These are phyloP conservation scores for Drosophila aldrichi DNA, from an alignment of 2,888 invertebrate genomes.

Conservation along the genomic window DNA sequence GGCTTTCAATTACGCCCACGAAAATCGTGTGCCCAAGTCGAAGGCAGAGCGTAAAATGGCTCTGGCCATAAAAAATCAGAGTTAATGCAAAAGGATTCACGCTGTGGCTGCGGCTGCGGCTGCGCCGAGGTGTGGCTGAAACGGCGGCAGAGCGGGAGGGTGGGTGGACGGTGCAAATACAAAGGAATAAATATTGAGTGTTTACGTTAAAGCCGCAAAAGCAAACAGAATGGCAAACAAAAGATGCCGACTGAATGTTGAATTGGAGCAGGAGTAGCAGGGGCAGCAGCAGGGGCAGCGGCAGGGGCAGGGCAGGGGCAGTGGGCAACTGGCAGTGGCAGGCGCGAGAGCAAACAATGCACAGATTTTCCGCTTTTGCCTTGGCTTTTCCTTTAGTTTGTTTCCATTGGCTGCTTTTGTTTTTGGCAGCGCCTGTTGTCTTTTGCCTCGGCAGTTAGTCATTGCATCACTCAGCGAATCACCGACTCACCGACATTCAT, in stretches of 20 bases:
- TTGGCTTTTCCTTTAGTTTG: constrained; percentile 14
- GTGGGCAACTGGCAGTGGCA: constrained; percentile 20
- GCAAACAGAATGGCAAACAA: constrained; percentile 66
- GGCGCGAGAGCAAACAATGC: constrained; percentile 61
- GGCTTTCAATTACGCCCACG: constrained; percentile 78
- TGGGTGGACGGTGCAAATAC: constrained; percentile 32
- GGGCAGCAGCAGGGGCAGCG: neutral
- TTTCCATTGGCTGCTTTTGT: constrained; percentile 50
- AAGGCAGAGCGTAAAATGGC: constrained; percentile 49
- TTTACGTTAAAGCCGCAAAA: constrained; percentile 67
- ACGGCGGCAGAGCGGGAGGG: neutral
- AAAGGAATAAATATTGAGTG: constrained; percentile 78
- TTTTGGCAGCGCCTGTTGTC: constrained; percentile 49
- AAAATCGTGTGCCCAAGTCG: constrained; percentile 29
- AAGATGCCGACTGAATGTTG: constrained; percentile 25
- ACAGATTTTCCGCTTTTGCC: constrained; percentile 42
- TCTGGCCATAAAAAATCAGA: constrained; percentile 68
- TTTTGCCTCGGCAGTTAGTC: constrained; percentile 49
- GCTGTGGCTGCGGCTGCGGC: constrained; percentile 21
- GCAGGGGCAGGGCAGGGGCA: neutral
- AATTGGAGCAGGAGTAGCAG: too few relatives aligned
- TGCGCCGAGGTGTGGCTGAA: neutral
- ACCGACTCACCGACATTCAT: constrained; percentile 24
- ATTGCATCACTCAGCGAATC: constrained; percentile 39
- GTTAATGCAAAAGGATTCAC: constrained; percentile 71